phyloP scores from a whole-genome alignment of 2,888 invertebrate genomes.

The Caenorhabditis angaria region DNA sequence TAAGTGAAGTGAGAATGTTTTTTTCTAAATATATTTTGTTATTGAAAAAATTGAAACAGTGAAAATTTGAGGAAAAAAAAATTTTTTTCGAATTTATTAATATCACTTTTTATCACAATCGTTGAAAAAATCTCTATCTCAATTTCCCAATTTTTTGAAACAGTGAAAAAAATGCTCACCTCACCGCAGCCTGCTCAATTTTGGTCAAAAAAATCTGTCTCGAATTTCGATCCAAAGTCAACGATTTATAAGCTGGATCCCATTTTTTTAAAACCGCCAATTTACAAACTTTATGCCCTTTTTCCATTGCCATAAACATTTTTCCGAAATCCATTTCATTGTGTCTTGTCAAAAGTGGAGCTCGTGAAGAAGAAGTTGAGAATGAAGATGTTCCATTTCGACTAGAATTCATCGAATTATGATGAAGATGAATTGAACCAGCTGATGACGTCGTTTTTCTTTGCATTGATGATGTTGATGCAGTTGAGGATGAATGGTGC shows the following conservation, averaged over 20 bases:
- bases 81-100: too few relatives aligned
- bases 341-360: conserved; percentile 29
- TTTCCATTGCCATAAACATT: conserved; percentile 63
- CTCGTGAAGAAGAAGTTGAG: background rate
- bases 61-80: too few relatives aligned
- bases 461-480: background rate
- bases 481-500: background rate
- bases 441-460: background rate
- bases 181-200: conserved; percentile 44
- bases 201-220: conserved; percentile 61
- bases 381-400: too few relatives aligned
- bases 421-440: conserved; percentile 35
- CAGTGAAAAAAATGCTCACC: too few relatives aligned
- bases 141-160: too few relatives aligned
- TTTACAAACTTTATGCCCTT: conserved; percentile 68
- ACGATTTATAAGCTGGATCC: conserved; percentile 64
- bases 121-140: too few relatives aligned
- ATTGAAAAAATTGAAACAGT: too few relatives aligned
- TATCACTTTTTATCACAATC: too few relatives aligned
- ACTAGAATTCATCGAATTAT: conserved; percentile 21
- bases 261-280: conserved; percentile 66
- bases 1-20: too few relatives aligned
- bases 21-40: too few relatives aligned
- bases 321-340: conserved; percentile 62
- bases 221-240: conserved; percentile 62